These are phyloP conservation scores for Novumbra hubbsi DNA, from an alignment of 2,797 vertebrate genomes.

Conservation along the genomic window DNA sequence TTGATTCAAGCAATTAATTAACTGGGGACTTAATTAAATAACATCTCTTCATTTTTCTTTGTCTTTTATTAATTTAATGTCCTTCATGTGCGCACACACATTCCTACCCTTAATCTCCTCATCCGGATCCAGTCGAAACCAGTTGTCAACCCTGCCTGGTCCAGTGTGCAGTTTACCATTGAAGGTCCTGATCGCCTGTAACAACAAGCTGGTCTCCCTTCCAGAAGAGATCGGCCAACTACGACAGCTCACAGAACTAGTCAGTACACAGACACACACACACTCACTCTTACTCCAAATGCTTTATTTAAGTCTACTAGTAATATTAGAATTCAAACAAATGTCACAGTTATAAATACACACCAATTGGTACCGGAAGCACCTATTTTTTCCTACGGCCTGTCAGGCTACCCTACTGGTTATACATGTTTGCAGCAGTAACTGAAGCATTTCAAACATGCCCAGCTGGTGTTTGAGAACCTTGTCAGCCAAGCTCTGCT, in stretches of 20 bases:
- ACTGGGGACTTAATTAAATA: not conserved
- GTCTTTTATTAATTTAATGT: not conserved
- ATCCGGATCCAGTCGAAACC: slow-evolving; percentile 85
- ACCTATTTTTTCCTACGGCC: no score
- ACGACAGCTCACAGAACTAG: slow-evolving; percentile 89
- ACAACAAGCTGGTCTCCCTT: slow-evolving; percentile 94
- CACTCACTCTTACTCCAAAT: no score
- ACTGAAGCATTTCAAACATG: no score
- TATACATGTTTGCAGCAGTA: no score
- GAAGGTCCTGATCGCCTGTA: slow-evolving; percentile 94
- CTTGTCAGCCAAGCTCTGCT: no score
- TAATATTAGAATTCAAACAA: no score
- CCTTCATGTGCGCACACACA: not conserved
- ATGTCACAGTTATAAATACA: no score
- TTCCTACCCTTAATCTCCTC: not conserved
- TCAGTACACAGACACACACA: slow-evolving; percentile 56
- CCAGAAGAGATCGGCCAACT: slow-evolving; percentile 92
- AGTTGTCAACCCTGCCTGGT: slow-evolving; percentile 87
- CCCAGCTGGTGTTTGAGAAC: no score
- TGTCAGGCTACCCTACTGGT: no score
- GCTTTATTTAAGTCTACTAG: no score
- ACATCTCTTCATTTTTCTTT: not conserved
- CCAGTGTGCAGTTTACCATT: slow-evolving; percentile 89
- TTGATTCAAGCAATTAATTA: not conserved
- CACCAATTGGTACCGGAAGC: no score